A percentile compares a stretch with the other conserved stretches of the same genome.
phyloP scores from a whole-genome alignment of 2,888 invertebrate genomes.

The Phaonia tiefii region DNA sequence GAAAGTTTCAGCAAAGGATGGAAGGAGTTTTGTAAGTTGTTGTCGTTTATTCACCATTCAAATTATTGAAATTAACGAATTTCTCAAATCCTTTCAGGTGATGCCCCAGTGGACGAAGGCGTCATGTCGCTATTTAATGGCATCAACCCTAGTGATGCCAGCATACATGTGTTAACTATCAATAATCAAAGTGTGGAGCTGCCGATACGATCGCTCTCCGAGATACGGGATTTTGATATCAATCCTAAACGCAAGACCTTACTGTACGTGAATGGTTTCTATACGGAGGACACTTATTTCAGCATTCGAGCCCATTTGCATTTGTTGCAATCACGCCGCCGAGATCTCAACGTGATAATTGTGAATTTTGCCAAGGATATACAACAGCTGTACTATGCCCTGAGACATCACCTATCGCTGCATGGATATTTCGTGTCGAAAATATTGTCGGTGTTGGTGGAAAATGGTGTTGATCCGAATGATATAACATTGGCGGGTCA shows the following conservation, averaged over 20 bases:
- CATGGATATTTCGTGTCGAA: conserved; percentile 75
- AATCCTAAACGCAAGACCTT: conserved; percentile 73
- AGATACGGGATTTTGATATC: conserved; percentile 75
- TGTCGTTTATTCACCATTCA: conserved; percentile 48
- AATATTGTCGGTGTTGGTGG: conserved; percentile 70
- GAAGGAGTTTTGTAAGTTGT: conserved; percentile 74
- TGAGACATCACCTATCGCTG: conserved; percentile 74
- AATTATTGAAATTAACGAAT: background rate
- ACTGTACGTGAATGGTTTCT: conserved; percentile 76
- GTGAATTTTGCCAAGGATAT: conserved; percentile 75
- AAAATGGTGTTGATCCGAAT: conserved; percentile 69
- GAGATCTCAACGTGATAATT: conserved; percentile 75
- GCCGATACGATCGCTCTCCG: conserved; percentile 75
- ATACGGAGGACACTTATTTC: conserved; percentile 73
- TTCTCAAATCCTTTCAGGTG: conserved; percentile 69
- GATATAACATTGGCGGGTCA: conserved; percentile 75
- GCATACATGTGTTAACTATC: conserved; percentile 73
- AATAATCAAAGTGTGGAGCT: conserved; percentile 75
- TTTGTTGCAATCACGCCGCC: conserved; percentile 71
- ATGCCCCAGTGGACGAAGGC: conserved; percentile 76
- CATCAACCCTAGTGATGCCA: conserved; percentile 76
- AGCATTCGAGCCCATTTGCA: conserved; percentile 75
- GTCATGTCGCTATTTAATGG: conserved; percentile 76
- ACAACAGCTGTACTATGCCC: conserved; percentile 75
- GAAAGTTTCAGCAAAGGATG: conserved; percentile 73